phyloP scores from a whole-genome alignment of 1,140 invertebrate genomes.

The Vanessa atalanta region DNA sequence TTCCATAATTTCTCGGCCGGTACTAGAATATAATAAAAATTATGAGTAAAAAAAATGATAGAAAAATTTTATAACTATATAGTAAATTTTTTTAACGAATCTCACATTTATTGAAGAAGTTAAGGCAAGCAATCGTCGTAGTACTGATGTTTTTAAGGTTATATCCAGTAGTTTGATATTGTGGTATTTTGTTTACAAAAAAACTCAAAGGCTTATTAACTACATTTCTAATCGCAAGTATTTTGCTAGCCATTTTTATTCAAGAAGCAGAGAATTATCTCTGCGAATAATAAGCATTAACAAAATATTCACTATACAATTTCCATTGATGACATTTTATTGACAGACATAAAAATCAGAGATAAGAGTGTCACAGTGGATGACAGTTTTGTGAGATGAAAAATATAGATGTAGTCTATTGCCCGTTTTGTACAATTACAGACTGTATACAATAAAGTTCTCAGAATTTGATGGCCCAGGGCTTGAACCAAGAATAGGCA shows the following conservation, averaged over 20 bases:
- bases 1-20: conserved; percentile 94
- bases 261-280: conserved; percentile 4
- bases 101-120: conserved; percentile 75
- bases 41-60: neutral
- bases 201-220: conserved; percentile 48
- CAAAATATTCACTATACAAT: neutral
- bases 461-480: no score
- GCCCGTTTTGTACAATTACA: no score
- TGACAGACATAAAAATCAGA: neutral
- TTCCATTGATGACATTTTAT: neutral
- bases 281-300: neutral
- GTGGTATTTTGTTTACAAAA: conserved; percentile 36
- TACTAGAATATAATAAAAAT: conserved; percentile 62
- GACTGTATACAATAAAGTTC: no score
- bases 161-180: conserved; percentile 51
- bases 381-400: no score
- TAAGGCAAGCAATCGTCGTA: conserved; percentile 56
- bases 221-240: conserved; percentile 53
- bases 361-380: no score
- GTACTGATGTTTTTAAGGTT: conserved; percentile 70
- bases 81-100: conserved; percentile 20
- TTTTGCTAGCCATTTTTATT: conserved; percentile 53
- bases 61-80: neutral
- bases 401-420: no score
- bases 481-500: no score